These are phyloP conservation scores for Jordanella pulchra DNA, from an alignment of 2,797 vertebrate species.

Conservation along the genomic window DNA sequence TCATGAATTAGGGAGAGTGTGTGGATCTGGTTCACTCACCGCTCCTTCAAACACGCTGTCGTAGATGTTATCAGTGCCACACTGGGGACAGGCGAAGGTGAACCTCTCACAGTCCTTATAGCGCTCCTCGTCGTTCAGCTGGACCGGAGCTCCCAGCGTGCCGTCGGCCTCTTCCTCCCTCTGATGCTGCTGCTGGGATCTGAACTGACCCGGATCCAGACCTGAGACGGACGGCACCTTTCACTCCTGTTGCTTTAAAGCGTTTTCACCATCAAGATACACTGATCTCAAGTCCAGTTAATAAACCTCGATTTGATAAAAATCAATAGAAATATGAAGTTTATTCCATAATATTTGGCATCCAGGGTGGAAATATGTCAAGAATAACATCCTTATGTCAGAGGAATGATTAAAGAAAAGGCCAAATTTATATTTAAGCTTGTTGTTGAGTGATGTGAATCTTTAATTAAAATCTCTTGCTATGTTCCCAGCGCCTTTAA, in stretches of 20 bases:
- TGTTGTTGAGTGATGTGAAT: neutral
- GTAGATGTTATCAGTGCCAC: conserved; percentile 91
- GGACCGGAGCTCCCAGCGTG: conserved; percentile 86
- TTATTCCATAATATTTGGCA: neutral
- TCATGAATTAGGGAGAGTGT: neutral
- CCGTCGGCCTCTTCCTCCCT: conserved; percentile 90
- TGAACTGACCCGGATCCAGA: conserved; percentile 92
- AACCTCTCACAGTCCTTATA: conserved; percentile 93
- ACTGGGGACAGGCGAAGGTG: conserved; percentile 89
- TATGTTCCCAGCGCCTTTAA: too few species aligned
- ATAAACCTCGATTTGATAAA: neutral
- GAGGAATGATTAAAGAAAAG: neutral
- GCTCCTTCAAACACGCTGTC: conserved; percentile 90
- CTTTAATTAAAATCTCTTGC: too few species aligned
- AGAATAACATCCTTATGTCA: neutral
- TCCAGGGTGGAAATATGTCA: neutral
- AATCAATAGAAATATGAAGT: neutral
- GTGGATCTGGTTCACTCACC: conserved; percentile 75
- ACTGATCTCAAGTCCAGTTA: too few species aligned
- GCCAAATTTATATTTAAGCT: neutral
- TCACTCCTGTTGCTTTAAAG: neutral
- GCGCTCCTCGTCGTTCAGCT: conserved; percentile 94
- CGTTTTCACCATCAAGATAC: neutral
- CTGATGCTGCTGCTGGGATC: conserved; percentile 87
- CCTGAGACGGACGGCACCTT: conserved; percentile 71